Conservation (phyloP, 2,113 vertebrate species). For the Ammodytes dubius region DNA sequence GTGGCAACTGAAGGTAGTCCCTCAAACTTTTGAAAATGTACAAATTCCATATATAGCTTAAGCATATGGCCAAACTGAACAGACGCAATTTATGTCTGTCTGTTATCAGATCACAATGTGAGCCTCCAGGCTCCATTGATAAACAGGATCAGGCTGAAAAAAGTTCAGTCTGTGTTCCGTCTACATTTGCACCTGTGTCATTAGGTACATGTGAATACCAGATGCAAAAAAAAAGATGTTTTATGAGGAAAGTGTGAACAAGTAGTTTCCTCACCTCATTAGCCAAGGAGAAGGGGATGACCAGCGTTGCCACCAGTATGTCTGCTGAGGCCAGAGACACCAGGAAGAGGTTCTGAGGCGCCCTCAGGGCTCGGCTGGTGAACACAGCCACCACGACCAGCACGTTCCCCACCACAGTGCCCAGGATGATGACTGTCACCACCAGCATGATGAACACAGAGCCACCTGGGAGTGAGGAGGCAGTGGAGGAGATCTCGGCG, state of each 20-base stretch:
- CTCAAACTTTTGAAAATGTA: no score
- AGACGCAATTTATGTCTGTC: not conserved
- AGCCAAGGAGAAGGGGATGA: constrained; percentile 94
- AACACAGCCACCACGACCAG: constrained; percentile 89
- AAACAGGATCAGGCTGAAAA: not conserved
- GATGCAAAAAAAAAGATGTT: not conserved
- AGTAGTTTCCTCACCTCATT: constrained; percentile 88
- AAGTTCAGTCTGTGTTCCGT: not conserved
- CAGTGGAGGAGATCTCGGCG: constrained; percentile 53
- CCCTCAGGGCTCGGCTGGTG: constrained; percentile 91
- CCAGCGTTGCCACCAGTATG: constrained; percentile 92
- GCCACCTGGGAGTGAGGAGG: constrained; percentile 85
- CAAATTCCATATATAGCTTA: not conserved
- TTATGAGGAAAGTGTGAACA: not conserved
- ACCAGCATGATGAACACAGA: constrained; percentile 88
- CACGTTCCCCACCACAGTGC: constrained; percentile 87
- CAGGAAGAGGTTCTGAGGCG: constrained; percentile 94
- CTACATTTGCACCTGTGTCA: not conserved
- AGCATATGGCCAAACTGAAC: not conserved
- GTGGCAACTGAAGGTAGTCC: not conserved
- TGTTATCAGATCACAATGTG: not conserved
- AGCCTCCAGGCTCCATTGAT: not conserved
- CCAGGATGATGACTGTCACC: constrained; percentile 83
- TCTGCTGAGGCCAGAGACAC: constrained; percentile 93
- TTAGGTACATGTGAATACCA: not conserved